Evolutionary conservation across 1,140 invertebrate species (phyloP).

Genomic region (Euura saliciscinereae): DNA sequence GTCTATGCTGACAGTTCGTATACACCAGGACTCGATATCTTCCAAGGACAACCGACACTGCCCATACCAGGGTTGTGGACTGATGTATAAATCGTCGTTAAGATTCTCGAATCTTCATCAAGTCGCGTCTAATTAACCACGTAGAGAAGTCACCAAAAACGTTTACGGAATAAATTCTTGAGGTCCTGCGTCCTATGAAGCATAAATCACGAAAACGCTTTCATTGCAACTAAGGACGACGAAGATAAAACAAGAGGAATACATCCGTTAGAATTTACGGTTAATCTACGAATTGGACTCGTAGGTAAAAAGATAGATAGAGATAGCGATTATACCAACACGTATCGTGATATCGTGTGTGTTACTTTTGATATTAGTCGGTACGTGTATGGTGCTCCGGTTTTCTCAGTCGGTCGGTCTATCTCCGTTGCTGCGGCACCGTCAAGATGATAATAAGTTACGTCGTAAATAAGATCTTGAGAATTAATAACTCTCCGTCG

Average conservation of each 20-base stretch:
- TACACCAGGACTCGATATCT: too few species aligned
- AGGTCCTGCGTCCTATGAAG: too few species aligned
- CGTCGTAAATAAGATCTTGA: background rate
- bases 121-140: too few species aligned
- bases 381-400: background rate
- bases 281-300: background rate
- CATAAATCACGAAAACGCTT: too few species aligned
- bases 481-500: background rate
- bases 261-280: background rate
- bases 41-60: too few species aligned
- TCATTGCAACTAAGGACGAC: too few species aligned
- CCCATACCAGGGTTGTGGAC: too few species aligned
- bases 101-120: too few species aligned
- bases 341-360: background rate
- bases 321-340: background rate
- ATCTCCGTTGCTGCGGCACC: background rate
- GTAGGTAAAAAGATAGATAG: background rate
- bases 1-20: too few species aligned
- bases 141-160: too few species aligned
- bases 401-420: background rate
- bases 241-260: background rate
- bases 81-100: too few species aligned
- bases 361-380: background rate
- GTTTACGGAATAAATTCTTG: too few species aligned
- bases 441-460: conserved; percentile 7